Conservation (phyloP, 92 coral and sea anemone species). For the Epizoanthus illoricatus region DNA sequence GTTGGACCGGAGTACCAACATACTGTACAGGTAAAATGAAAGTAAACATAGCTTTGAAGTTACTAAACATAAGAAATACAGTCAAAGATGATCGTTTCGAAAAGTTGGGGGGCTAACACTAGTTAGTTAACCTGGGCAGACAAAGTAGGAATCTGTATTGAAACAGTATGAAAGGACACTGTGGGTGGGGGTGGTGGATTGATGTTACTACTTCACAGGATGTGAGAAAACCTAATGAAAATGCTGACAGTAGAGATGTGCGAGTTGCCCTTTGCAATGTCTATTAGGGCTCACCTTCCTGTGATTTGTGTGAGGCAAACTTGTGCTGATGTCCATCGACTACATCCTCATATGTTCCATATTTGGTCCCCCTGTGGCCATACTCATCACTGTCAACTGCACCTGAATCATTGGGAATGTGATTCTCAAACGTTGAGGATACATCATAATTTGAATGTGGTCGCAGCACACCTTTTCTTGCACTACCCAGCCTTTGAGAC, state of each 20-base stretch:
- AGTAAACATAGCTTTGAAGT: too few relatives aligned
- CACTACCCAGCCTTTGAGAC: slow-evolving; percentile 60
- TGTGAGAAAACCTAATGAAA: too few relatives aligned
- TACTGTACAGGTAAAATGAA: neutral
- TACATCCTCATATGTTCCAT: neutral
- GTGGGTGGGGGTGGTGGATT: too few relatives aligned
- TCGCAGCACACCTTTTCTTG: slow-evolving; percentile 45
- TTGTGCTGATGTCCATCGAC: slow-evolving; percentile 1
- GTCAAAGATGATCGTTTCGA: too few relatives aligned
- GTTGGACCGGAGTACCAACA: slow-evolving; percentile 10
- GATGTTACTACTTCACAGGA: too few relatives aligned
- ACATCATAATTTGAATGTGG: slow-evolving; percentile 40
- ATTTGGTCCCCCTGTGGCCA: slow-evolving; percentile 17
- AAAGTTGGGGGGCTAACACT: too few relatives aligned
- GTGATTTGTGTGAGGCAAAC: neutral
- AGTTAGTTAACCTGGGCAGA: too few relatives aligned
- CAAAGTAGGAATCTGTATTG: too few relatives aligned
- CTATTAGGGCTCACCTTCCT: slow-evolving; percentile 3
- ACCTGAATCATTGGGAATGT: slow-evolving; percentile 48
- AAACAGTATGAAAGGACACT: too few relatives aligned
- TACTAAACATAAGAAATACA: too few relatives aligned
- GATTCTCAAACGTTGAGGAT: slow-evolving; percentile 63
- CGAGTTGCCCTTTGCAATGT: too few relatives aligned
- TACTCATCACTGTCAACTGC: slow-evolving; percentile 14
- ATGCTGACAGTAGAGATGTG: too few relatives aligned